Conservation (phyloP, 2,797 vertebrate genomes). For the Sebastes vulpes region DNA sequence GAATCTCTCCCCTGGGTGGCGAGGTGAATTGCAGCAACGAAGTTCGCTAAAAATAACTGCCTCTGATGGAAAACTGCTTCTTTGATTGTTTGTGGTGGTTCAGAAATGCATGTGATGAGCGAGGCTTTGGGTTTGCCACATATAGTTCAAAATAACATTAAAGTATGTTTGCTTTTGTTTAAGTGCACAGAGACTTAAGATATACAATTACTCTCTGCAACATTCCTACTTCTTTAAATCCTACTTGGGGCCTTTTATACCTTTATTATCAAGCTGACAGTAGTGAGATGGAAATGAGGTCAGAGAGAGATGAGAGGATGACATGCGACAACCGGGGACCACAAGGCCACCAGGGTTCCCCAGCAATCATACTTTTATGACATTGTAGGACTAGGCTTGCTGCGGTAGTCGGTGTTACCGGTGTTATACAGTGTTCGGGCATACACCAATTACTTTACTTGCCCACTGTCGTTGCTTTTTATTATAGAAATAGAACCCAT, state of each 20-base stretch:
- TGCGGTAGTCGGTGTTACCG: rapidly evolving
- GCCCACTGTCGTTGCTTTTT: no score
- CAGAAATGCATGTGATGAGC: not conserved
- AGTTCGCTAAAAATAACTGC: not conserved
- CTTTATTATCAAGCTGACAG: not conserved
- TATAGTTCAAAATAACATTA: not conserved
- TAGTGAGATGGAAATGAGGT: not conserved
- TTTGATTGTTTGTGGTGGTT: not conserved
- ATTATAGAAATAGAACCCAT: no score
- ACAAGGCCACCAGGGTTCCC: not conserved
- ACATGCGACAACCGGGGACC: not conserved
- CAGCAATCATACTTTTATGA: not conserved
- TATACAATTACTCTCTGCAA: not conserved
- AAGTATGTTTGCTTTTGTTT: not conserved
- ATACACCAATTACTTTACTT: no score
- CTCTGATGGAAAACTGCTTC: not conserved
- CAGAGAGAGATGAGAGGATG: not conserved
- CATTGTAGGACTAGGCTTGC: not conserved
- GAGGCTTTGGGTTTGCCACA: not conserved
- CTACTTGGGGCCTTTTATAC: not conserved
- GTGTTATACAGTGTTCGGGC: no score
- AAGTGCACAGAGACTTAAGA: not conserved
- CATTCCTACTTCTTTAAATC: not conserved
- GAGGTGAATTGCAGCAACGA: not conserved
- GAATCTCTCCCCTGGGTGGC: not conserved